Evolutionary conservation across 2,797 vertebrate species (phyloP).

Genomic region (Coreius guichenoti): DNA sequence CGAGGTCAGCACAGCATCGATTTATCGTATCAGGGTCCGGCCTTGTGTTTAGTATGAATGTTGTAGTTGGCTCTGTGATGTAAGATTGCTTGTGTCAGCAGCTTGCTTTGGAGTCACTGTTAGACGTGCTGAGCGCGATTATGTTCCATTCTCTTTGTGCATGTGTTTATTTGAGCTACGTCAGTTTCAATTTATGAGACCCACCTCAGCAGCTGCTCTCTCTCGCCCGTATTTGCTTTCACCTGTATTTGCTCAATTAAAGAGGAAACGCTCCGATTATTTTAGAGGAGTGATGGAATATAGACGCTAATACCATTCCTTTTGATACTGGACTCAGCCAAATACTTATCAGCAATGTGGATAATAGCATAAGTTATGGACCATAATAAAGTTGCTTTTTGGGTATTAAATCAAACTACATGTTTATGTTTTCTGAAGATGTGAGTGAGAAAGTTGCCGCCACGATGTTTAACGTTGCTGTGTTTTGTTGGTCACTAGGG

Average conservation of each 20-base stretch:
- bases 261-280: constrained; percentile 15
- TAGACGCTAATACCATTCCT: neutral
- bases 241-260: constrained; percentile 44
- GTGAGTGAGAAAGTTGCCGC: too few relatives aligned
- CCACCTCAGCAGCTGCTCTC: constrained; percentile 48
- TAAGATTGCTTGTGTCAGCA: constrained; percentile 57
- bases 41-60: neutral
- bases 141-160: constrained; percentile 47
- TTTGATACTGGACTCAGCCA: constrained; percentile 1
- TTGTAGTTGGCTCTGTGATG: constrained; percentile 15
- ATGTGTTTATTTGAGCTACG: constrained; percentile 49
- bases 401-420: neutral
- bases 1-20: neutral
- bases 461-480: too few relatives aligned
- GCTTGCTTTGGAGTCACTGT: constrained; percentile 26
- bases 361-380: neutral
- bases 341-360: neutral
- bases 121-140: constrained; percentile 44
- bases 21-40: neutral
- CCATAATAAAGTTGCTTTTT: neutral
- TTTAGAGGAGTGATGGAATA: constrained; percentile 14
- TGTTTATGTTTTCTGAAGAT: neutral
- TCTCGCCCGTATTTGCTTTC: constrained; percentile 27
- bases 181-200: constrained; percentile 49
- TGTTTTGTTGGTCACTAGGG: neutral